These are phyloP conservation scores for Seriola rivoliana DNA, from an alignment of 2,113 vertebrate species.

Conservation along the genomic window DNA sequence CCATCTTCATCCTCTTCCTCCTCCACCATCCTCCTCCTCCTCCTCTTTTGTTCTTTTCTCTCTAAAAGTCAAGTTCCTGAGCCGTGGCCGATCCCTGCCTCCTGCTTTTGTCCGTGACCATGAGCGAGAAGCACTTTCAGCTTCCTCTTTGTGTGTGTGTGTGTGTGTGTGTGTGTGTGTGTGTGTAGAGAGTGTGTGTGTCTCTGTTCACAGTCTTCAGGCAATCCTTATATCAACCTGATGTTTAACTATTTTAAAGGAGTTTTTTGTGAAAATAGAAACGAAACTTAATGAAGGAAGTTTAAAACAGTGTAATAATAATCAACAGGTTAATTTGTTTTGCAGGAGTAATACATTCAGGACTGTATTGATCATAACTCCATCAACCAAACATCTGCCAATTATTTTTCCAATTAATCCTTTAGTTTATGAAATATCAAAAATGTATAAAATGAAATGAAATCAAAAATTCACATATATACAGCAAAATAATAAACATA, in stretches of 20 bases:
- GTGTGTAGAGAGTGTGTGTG: constrained; percentile 4
- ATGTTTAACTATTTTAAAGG: background rate
- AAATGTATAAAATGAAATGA: too few species aligned
- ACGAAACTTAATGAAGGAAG: too few species aligned
- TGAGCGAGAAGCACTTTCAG: constrained; percentile 71
- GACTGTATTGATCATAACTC: too few species aligned
- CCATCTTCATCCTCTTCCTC: constrained; percentile 3
- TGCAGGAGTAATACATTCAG: too few species aligned
- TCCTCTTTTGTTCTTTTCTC: constrained; percentile 61
- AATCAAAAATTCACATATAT: too few species aligned
- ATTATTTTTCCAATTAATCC: too few species aligned
- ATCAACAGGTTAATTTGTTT: too few species aligned
- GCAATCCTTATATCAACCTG: background rate
- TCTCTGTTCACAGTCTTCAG: background rate
- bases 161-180: constrained; percentile 25
- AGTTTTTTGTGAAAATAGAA: background rate
- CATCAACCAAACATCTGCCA: too few species aligned
- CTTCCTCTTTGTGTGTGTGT: constrained; percentile 35
- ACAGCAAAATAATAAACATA: too few species aligned
- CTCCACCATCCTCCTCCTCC: constrained; percentile 1
- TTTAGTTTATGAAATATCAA: too few species aligned
- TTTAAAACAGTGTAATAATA: background rate
- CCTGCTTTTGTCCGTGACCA: constrained; percentile 79
- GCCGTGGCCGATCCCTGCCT: constrained; percentile 77
- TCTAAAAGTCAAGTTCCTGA: constrained; percentile 83